Evolutionary conservation across 2,888 invertebrate species (phyloP).

Genomic region (Empis stercorea): DNA sequence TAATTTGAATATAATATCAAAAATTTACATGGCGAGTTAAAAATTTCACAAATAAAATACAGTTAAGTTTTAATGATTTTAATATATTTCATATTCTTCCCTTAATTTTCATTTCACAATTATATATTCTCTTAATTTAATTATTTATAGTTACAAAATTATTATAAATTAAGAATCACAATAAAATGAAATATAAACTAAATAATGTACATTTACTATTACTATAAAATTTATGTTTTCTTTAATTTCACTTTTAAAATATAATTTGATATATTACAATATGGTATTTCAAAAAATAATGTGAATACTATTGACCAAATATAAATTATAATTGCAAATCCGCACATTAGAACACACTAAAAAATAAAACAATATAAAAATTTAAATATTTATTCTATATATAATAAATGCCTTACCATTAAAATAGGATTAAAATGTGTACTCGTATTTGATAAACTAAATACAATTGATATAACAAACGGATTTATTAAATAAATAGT

Average conservation of each 20-base stretch:
- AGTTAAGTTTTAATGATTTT: too few relatives aligned
- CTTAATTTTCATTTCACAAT: too few relatives aligned
- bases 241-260: conserved; percentile 8
- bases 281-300: conserved; percentile 31
- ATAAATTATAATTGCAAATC: conserved; percentile 30
- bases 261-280: conserved; percentile 27
- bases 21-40: too few relatives aligned
- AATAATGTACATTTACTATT: neutral
- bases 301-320: conserved; percentile 28
- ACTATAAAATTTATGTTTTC: neutral
- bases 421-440: conserved; percentile 34
- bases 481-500: conserved; percentile 47
- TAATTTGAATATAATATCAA: too few relatives aligned
- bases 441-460: conserved; percentile 29
- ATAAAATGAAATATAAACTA: too few relatives aligned
- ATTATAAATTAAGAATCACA: too few relatives aligned
- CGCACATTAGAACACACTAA: conserved; percentile 27
- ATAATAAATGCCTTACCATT: conserved; percentile 20
- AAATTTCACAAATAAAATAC: too few relatives aligned
- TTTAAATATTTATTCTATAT: neutral
- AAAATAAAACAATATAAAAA: conserved; percentile 7
- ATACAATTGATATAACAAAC: conserved; percentile 39
- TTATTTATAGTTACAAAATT: too few relatives aligned
- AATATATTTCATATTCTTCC: too few relatives aligned
- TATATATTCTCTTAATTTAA: too few relatives aligned